Base-by-base conservation (phyloP, 1,140 invertebrate genomes). In the Musca vetustissima region DNA sequence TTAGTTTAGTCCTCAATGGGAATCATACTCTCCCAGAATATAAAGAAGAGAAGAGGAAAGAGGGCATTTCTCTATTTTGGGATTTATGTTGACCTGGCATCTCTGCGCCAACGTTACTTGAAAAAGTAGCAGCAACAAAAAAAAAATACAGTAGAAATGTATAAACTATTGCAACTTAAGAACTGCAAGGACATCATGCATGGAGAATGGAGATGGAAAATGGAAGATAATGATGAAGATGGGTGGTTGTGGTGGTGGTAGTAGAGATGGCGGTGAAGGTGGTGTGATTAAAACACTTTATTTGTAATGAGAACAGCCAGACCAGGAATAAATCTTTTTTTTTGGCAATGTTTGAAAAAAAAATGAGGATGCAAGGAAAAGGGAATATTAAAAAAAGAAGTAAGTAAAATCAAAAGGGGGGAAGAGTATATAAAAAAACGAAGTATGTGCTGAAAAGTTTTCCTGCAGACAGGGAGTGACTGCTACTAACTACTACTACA, bases 401-500 rank as follows among this genome's bases (percentile, higher is more conserved):
- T 43, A 59, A 66, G 25, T 69, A 28, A 66, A 13, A 49, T 22
- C 47, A 28, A 67, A 28, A 43, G 13, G 7, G 49, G 43, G 22
- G 61, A 15, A 9, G n/a, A 49, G n/a, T 43, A 43, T 43, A 13
- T 43, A 49, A 50, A 48, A 65, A 49, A 65, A 65, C 36, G 50
- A n/a, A 36, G 36, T 43, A 43, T 36, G 57, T 57, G n/a, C 6
- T 43, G 61, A 64, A 48, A 49, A 49, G 22, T 65, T 59, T 59
- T 59, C 2, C 55, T 25, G 64, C 64, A 70, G 69, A 70, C 69
- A 70, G 69, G 69, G 69, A 70, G 69, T 70, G 69, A 70, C 69
- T 66, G 14, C 17, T 65, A 64, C 52, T 47, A 49, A 70, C 69
- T 66, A 17, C 17, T 65, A 64, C 52, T 47, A 49, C 48, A 50